A percentile compares a stretch with the other conserved stretches of the same genome.
Evolutionary conservation across 2,888 invertebrate species (phyloP).

Genomic region (Nineta flava): DNA sequence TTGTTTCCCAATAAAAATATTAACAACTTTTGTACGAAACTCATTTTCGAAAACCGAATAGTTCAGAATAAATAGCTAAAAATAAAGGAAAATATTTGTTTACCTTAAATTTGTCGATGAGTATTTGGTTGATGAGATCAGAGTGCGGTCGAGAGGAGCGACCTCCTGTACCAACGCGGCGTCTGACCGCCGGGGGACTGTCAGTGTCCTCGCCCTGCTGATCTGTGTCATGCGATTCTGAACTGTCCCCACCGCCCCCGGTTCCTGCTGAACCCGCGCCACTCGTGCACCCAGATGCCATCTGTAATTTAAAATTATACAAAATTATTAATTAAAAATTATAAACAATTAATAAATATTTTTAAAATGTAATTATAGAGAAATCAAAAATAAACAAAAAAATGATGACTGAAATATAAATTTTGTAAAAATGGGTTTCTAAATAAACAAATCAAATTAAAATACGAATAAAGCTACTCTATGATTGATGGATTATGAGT

Average conservation of each 20-base stretch:
- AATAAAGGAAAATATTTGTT: conserved; percentile 6
- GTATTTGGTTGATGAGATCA: conserved; percentile 39
- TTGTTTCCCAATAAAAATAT: too few species aligned
- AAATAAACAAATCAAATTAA: too few species aligned
- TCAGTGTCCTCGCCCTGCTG: conserved; percentile 31
- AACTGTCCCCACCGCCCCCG: conserved; percentile 34
- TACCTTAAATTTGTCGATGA: conserved; percentile 42
- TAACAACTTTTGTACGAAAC: too few species aligned
- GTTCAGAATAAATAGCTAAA: too few species aligned
- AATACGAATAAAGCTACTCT: too few species aligned
- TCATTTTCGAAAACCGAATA: too few species aligned
- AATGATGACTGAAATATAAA: too few species aligned
- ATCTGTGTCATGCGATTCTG: conserved; percentile 39
- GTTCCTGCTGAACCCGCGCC: conserved; percentile 27
- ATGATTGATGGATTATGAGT: too few species aligned
- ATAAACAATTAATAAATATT: not conserved
- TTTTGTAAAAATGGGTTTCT: too few species aligned
- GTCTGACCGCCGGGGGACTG: conserved; percentile 35
- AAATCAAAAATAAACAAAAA: too few species aligned
- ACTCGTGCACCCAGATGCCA: conserved; percentile 31
- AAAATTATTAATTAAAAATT: not conserved
- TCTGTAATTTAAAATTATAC: conserved; percentile 24
- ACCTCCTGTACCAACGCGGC: conserved; percentile 22
- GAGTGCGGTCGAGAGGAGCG: conserved; percentile 34
- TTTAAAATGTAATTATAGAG: too few species aligned